Percentiles rank a stretch among this genome's conserved stretches.
Evolutionary conservation across 2,888 invertebrate genomes (phyloP).

Genomic region (Glaucopsyche alexis): DNA sequence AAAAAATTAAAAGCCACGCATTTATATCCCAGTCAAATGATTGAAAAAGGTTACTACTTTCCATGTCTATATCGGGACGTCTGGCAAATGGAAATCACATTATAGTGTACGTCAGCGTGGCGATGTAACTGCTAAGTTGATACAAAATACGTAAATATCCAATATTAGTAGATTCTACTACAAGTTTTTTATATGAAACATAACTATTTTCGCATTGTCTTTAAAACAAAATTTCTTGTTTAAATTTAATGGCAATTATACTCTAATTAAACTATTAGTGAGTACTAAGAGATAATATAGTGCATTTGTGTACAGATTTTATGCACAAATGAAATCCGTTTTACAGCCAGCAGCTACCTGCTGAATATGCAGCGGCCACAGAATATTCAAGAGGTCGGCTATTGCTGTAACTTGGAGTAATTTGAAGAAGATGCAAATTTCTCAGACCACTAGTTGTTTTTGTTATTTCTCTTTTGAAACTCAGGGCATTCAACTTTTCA

Average conservation of each 20-base stretch:
- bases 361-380: slow-evolving; percentile 29
- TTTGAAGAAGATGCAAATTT: slow-evolving; percentile 30
- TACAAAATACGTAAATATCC: too few relatives aligned
- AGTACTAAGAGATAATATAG: background rate
- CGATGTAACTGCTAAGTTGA: too few relatives aligned
- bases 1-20: too few relatives aligned
- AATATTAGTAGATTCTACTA: too few relatives aligned
- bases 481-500: background rate
- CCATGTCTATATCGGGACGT: too few relatives aligned
- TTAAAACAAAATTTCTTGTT: background rate
- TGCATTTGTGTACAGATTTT: slow-evolving; percentile 22
- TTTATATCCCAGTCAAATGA: too few relatives aligned
- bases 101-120: too few relatives aligned
- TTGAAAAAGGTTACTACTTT: too few relatives aligned
- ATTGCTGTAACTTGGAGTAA: slow-evolving; percentile 32
- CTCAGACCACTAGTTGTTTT: slow-evolving; percentile 5
- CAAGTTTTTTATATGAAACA: too few relatives aligned
- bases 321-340: slow-evolving; percentile 27
- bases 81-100: too few relatives aligned
- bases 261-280: slow-evolving; percentile 10
- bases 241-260: background rate
- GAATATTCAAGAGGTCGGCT: slow-evolving; percentile 31
- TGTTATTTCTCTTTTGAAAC: background rate
- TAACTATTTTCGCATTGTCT: background rate
- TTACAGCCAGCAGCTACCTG: slow-evolving; percentile 26